phyloP scores from a whole-genome alignment of 1,140 invertebrate genomes.

The Zaprionus tsacasi region DNA sequence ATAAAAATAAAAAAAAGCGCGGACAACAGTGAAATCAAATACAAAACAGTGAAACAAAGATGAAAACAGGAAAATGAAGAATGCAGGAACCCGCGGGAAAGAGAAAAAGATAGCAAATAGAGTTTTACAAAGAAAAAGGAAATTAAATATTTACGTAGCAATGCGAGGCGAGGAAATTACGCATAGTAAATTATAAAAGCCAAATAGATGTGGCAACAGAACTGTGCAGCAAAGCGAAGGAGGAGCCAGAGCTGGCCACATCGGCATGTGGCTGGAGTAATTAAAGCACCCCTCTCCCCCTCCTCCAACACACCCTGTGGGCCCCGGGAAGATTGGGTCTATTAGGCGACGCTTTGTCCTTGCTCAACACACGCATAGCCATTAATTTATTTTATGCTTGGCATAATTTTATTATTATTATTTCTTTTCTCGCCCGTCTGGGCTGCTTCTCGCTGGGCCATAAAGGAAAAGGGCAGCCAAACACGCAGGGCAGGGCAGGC shows the following conservation, averaged over 20 bases:
- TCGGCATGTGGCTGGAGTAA: constrained; percentile 45
- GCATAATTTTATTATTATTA: constrained; percentile 67
- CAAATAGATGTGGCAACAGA: constrained; percentile 48
- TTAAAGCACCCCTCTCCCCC: constrained; percentile 40
- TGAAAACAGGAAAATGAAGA: constrained; percentile 7
- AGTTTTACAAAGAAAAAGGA: constrained; percentile 53
- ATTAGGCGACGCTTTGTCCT: constrained; percentile 70
- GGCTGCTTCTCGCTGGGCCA: constrained; percentile 29
- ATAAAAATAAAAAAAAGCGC: constrained; percentile 64
- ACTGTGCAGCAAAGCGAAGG: constrained; percentile 7
- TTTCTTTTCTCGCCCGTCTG: constrained; percentile 32
- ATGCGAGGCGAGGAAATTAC: constrained; percentile 65
- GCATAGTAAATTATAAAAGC: constrained; percentile 74
- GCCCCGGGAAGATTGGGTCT: constrained; percentile 24
- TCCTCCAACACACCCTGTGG: neutral
- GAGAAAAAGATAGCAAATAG: constrained; percentile 27
- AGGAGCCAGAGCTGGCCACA: neutral
- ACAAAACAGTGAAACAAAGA: neutral
- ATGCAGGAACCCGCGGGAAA: neutral
- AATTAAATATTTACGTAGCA: constrained; percentile 79
- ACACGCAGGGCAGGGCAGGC: constrained; percentile 32
- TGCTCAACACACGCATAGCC: constrained; percentile 50
- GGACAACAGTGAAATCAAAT: constrained; percentile 36
- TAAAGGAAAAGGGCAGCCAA: constrained; percentile 45
- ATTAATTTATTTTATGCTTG: constrained; percentile 80